Base-by-base conservation (phyloP, 2,113 vertebrate genomes). In the Trogon melanurus region DNA sequence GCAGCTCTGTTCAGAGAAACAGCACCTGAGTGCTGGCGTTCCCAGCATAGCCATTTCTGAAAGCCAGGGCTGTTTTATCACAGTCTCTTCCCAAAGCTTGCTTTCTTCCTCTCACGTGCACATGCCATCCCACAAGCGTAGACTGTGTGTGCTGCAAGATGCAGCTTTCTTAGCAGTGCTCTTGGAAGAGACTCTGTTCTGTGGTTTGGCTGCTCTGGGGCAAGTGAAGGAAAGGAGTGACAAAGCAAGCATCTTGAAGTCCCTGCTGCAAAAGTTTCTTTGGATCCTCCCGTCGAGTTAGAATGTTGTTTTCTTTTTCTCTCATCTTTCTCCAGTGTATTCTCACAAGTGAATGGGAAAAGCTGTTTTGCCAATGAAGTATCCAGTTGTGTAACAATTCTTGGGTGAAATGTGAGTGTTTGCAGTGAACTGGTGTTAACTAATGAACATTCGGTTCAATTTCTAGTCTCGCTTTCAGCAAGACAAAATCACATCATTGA, bases 1-100 rank as follows among this genome's bases (percentile, higher is more conserved):
- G 91, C 78, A 71, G 56, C 82, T 91, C 48, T 91, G 93, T 94
- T 93, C 79, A 50, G 84, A 95, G 91, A 97, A 95, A 88, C 82
- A 91, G 93, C 79, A 91, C 89, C 85, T 95, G 91, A 97, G 93
- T 86, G 45, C 61, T 85, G 30, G 79, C 64, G 54, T 95, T 87
- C 81, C 88, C 85, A 93, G 74, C 73, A 25, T 0, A 79, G 73
- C 29, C 54, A 69, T 92, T 83, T 89, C 65, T 14, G 36, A 72
- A 85, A 86, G 23, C 44, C 75, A 87, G 27, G 79, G 32, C 74
- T 92, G 74, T 79, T 91, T 87, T 85, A 64, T 90, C 26, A 26
- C 26, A 47, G 38, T 85, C 34, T 92, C 19, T 34, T 51, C 84
- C 51, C 53, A 19, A 62, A 85, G 44, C 18, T 30, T 30, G 27